phyloP scores from a whole-genome alignment of 2,888 invertebrate genomes.

The Drosophila stalkeri region DNA sequence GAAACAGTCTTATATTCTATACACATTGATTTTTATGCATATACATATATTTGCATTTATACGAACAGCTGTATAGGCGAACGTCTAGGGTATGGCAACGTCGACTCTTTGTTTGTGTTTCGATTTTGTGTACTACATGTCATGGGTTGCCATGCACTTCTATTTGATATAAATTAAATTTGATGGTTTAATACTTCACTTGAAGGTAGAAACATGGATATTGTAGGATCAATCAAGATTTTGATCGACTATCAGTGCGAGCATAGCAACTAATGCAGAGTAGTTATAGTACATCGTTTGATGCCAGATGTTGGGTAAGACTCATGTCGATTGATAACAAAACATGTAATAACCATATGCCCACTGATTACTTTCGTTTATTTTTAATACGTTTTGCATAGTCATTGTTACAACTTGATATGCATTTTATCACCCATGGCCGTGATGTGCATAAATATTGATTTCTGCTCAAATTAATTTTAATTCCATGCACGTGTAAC shows the following conservation, averaged over 20 bases:
- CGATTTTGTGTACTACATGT: constrained; percentile 19
- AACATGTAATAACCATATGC: background rate
- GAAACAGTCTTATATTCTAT: no score
- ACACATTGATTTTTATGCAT: no score
- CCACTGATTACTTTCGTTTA: constrained; percentile 6
- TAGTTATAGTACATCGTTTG: constrained; percentile 20
- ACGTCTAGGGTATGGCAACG: constrained; percentile 28
- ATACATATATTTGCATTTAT: no score
- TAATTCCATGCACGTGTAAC: background rate
- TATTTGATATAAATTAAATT: constrained; percentile 9
- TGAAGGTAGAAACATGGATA: constrained; percentile 12
- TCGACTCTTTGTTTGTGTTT: constrained; percentile 1
- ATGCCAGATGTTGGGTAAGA: constrained; percentile 32
- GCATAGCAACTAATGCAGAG: constrained; percentile 22
- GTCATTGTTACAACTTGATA: background rate
- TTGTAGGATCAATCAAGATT: constrained; percentile 55
- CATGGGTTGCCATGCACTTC: constrained; percentile 70
- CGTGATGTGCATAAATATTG: background rate
- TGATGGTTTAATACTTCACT: constrained; percentile 53
- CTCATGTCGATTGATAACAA: constrained; percentile 24
- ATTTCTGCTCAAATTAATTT: background rate
- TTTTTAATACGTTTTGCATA: background rate
- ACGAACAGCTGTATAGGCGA: background rate
- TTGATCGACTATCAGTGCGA: constrained; percentile 43
- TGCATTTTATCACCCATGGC: background rate